These are phyloP conservation scores for Furcifer pardalis DNA, from an alignment of 2,797 vertebrate genomes.

Conservation along the genomic window DNA sequence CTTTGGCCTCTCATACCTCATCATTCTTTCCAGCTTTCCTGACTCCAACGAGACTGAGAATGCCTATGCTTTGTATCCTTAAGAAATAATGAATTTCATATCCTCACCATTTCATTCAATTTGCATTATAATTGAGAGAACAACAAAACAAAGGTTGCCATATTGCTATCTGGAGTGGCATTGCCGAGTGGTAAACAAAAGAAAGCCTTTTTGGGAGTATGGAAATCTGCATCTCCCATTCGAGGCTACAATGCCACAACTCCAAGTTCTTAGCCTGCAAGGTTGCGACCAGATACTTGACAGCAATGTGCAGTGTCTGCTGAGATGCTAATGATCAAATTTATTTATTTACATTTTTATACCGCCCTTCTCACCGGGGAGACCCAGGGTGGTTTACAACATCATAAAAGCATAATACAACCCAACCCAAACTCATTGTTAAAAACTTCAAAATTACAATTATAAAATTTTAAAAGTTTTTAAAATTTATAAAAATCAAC, in stretches of 20 bases:
- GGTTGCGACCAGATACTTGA: neutral
- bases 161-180: neutral
- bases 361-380: too few species aligned
- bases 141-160: neutral
- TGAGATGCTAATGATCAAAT: neutral
- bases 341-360: too few species aligned
- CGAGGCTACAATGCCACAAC: neutral
- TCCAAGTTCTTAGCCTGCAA: neutral
- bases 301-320: neutral
- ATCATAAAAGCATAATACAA: too few species aligned
- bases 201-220: neutral
- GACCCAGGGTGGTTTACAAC: too few species aligned
- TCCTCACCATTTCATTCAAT: neutral
- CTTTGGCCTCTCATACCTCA: neutral
- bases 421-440: too few species aligned
- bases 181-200: neutral
- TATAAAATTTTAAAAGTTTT: too few species aligned
- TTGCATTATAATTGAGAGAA: neutral
- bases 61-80: neutral
- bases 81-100: neutral
- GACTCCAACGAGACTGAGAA: neutral
- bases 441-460: too few species aligned
- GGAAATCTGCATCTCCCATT: neutral
- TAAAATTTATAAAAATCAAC: too few species aligned
- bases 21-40: neutral